Evolutionary conservation across 2,888 invertebrate genomes (phyloP).

Genomic region (Caenorhabditis wallacei): DNA sequence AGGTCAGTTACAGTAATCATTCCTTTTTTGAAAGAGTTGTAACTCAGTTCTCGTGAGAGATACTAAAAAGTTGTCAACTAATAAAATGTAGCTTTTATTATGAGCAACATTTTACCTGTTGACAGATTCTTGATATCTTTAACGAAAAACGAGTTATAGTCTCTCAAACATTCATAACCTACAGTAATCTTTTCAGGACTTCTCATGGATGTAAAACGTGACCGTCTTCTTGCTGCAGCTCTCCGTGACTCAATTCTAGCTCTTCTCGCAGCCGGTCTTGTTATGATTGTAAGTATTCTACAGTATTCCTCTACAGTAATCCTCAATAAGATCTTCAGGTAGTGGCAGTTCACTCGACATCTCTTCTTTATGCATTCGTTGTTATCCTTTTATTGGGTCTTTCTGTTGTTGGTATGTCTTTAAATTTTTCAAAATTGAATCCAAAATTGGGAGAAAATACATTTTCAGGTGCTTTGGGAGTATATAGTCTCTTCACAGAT

Average conservation of each 20-base stretch:
- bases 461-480: slow-evolving; percentile 67
- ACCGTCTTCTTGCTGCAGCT: slow-evolving; percentile 78
- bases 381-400: slow-evolving; percentile 69
- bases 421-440: not conserved
- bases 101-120: no score
- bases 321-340: slow-evolving; percentile 49
- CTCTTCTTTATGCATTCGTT: slow-evolving; percentile 70
- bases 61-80: no score
- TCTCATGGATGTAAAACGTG: slow-evolving; percentile 80
- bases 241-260: slow-evolving; percentile 78
- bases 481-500: slow-evolving; percentile 77
- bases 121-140: no score
- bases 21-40: not conserved
- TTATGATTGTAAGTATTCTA: slow-evolving; percentile 66
- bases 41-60: no score
- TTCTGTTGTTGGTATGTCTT: slow-evolving; percentile 63
- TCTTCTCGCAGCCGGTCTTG: slow-evolving; percentile 77
- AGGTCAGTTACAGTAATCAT: slow-evolving; percentile 4
- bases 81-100: no score
- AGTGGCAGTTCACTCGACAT: slow-evolving; percentile 73
- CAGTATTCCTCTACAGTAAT: slow-evolving; percentile 5
- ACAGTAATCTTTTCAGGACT: slow-evolving; percentile 66
- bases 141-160: no score
- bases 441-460: not conserved
- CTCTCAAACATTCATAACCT: not conserved